Conservation (phyloP, 2,888 invertebrate species). For the Pegoplata infirma region DNA sequence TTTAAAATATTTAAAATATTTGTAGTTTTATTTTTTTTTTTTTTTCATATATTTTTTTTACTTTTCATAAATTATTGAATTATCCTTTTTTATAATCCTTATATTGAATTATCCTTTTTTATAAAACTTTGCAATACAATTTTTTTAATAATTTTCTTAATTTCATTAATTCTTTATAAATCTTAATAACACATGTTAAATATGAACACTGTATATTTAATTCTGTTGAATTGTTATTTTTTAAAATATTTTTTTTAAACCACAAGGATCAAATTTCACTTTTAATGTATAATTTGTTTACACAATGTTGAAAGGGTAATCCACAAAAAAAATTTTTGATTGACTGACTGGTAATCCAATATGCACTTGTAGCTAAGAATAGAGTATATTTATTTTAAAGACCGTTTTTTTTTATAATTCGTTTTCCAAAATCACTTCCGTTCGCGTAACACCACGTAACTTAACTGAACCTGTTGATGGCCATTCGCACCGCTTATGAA, state of each 20-base stretch:
- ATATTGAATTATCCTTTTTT: too few relatives aligned
- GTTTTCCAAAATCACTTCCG: constrained; percentile 58
- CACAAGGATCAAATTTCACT: constrained; percentile 57
- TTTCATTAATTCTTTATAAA: neutral
- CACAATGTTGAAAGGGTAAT: constrained; percentile 16
- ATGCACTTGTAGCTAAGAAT: neutral
- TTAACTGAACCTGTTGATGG: constrained; percentile 69
- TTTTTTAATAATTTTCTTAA: too few relatives aligned
- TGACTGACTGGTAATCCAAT: constrained; percentile 45
- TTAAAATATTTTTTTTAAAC: neutral
- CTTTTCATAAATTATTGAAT: neutral
- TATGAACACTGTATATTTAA: neutral
- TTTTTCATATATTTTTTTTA: neutral
- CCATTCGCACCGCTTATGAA: constrained; percentile 68
- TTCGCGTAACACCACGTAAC: constrained; percentile 65
- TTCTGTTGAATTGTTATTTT: neutral
- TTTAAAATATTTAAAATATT: neutral
- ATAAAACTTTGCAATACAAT: too few relatives aligned
- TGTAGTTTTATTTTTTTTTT: neutral
- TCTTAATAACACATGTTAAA: neutral
- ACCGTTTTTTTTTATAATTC: constrained; percentile 11
- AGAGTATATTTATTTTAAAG: neutral
- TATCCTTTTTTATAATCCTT: neutral
- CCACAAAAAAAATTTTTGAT: constrained; percentile 21
- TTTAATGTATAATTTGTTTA: constrained; percentile 18